phyloP scores from a whole-genome alignment of 2,113 vertebrate genomes.

The Microtus oregoni region DNA sequence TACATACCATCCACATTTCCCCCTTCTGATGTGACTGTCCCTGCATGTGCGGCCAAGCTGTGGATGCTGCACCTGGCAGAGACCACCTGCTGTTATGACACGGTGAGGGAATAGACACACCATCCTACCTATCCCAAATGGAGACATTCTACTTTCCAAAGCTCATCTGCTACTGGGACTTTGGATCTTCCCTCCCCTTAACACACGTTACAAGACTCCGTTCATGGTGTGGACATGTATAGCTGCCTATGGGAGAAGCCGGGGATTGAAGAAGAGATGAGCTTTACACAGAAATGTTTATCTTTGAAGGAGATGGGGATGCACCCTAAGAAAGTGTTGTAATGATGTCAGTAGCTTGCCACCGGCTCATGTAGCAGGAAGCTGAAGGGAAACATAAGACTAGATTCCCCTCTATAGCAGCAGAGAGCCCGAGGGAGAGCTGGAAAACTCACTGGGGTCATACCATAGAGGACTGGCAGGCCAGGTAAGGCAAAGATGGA shows the following conservation, averaged over 20 bases:
- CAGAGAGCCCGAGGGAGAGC: not conserved
- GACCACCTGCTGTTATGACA: rapidly evolving
- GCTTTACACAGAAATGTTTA: not conserved
- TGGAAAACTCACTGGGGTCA: not conserved
- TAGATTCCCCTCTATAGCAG: rapidly evolving
- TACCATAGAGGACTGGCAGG: not conserved
- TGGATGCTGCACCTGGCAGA: not conserved
- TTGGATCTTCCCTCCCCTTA: not conserved
- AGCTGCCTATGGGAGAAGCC: rapidly evolving
- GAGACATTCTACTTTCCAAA: not conserved
- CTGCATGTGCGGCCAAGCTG: not conserved
- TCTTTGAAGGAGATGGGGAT: rapidly evolving
- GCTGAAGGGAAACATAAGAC: rapidly evolving
- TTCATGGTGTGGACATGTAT: no score
- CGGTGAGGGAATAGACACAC: rapidly evolving
- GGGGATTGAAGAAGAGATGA: not conserved
- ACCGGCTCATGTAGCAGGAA: not conserved
- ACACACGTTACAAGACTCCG: rapidly evolving
- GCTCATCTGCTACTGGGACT: no score
- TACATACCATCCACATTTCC: not conserved
- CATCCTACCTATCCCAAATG: no score
- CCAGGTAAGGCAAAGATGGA: not conserved
- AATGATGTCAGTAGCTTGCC: not conserved
- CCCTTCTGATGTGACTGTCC: not conserved
- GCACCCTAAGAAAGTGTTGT: not conserved